Conservation (phyloP, 2,797 vertebrate species). For the Acrossocheilus fasciatus region DNA sequence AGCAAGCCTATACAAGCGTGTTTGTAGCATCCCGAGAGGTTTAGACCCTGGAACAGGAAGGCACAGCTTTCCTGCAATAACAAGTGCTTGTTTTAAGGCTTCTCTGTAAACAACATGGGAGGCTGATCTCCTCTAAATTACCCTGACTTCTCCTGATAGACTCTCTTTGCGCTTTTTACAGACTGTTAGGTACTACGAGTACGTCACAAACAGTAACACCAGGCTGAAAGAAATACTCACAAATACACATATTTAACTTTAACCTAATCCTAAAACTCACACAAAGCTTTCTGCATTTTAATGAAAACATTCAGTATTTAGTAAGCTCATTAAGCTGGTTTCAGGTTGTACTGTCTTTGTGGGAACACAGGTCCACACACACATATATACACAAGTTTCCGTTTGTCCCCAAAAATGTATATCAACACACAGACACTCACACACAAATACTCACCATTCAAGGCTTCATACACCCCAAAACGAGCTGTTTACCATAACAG, state of each 20-base stretch:
- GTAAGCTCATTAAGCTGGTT: background rate
- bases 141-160: slow-evolving; percentile 3
- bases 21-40: slow-evolving; percentile 1
- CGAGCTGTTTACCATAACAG: slow-evolving; percentile 60
- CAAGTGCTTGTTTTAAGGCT: background rate
- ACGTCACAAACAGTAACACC: background rate
- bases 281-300: background rate
- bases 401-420: background rate
- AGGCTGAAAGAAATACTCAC: background rate
- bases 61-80: slow-evolving; percentile 45
- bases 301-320: background rate
- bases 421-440: background rate
- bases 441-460: slow-evolving; percentile 59
- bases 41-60: slow-evolving; percentile 36
- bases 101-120: background rate
- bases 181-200: background rate
- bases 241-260: background rate
- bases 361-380: background rate
- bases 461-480: slow-evolving; percentile 30
- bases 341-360: background rate
- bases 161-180: slow-evolving; percentile 60
- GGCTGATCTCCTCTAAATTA: background rate
- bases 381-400: background rate
- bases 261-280: background rate
- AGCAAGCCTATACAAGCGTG: background rate